Base-by-base conservation (phyloP, 35 echinoderm and acorn worm genomes). In the Ophiothrix spiculata region DNA sequence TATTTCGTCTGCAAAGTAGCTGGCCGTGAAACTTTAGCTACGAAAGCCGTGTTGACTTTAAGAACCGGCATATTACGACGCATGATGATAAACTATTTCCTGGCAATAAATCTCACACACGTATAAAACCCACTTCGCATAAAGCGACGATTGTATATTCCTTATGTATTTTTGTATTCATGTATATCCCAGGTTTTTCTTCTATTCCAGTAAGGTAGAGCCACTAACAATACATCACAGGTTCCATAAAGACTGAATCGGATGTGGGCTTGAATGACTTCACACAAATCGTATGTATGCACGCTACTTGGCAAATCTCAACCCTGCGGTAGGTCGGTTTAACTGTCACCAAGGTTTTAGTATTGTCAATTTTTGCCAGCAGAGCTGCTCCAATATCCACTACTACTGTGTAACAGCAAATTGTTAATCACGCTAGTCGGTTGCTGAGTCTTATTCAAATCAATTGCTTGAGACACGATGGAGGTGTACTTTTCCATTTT, bases 331-430 rank as follows among this genome's bases (percentile, higher is more conserved):
- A 69, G 60, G 16, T 69, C 8, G n/a, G n/a, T n/a, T n/a, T n/a
- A n/a, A n/a, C n/a, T n/a, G n/a, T n/a, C n/a, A n/a, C n/a, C n/a
- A n/a, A n/a, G n/a, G 60, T 69, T 69, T 49, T 69, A 25, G 60
- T 69, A 69, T 69, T 25, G 60, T 69, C 25, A 28, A 69, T 69
- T 69, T 69, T 69, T 69, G 60, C 60, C 60, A 28, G 10, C 60
- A 69, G 60, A 69, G n/a, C 60, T n/a, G 60, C 60, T 69, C 60
- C 17, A 69, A 69, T n/a, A 69, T n/a, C n/a, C n/a, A n/a, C n/a
- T n/a, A n/a, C n/a, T n/a, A n/a, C n/a, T n/a, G n/a, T n/a, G n/a
- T n/a, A n/a, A n/a, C n/a, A n/a, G n/a, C n/a, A n/a, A n/a, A n/a
- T n/a, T n/a, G n/a, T n/a, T n/a, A n/a, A n/a, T n/a, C n/a, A n/a